Evolutionary conservation across 2,888 invertebrate species (phyloP).

Genomic region (Platycnemis pennipes): DNA sequence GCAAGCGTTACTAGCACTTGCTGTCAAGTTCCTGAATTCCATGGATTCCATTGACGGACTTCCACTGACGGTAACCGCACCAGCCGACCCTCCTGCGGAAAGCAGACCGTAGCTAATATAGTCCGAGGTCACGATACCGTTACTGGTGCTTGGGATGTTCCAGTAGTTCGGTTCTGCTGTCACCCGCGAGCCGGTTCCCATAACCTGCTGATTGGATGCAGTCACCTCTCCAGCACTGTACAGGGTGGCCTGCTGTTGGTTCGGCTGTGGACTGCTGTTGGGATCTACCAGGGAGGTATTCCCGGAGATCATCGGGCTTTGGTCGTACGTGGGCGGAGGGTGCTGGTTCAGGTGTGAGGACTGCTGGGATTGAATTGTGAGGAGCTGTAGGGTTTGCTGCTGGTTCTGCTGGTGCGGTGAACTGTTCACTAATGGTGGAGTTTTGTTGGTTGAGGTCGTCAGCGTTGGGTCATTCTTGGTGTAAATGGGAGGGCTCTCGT

Average conservation of each 20-base stretch:
- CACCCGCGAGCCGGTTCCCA: background rate
- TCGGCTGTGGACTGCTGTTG: conserved; percentile 27
- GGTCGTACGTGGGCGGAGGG: conserved; percentile 37
- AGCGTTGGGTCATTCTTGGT: conserved; percentile 85
- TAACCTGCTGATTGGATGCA: conserved; percentile 82
- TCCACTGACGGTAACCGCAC: background rate
- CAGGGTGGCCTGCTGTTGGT: conserved; percentile 80
- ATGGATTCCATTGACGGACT: conserved; percentile 59
- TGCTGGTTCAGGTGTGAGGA: conserved; percentile 28
- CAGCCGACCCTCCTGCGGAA: background rate
- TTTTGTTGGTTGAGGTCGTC: conserved; percentile 78
- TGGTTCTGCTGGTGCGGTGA: conserved; percentile 79
- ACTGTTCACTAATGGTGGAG: conserved; percentile 78
- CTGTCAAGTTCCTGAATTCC: conserved; percentile 5
- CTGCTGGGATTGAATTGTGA: conserved; percentile 80
- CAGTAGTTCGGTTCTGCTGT: conserved; percentile 30
- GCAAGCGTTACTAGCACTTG: conserved; percentile 81
- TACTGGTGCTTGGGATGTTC: conserved; percentile 5
- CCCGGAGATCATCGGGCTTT: conserved; percentile 46
- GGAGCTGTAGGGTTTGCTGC: conserved; percentile 64
- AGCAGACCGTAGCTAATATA: conserved; percentile 72
- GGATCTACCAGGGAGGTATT: background rate
- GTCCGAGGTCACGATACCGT: conserved; percentile 75
- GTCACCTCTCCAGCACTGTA: conserved; percentile 79
- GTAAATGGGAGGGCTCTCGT: conserved; percentile 82